phyloP scores from a whole-genome alignment of 92 coral and sea anemone species.

The Phenganax marumi region DNA sequence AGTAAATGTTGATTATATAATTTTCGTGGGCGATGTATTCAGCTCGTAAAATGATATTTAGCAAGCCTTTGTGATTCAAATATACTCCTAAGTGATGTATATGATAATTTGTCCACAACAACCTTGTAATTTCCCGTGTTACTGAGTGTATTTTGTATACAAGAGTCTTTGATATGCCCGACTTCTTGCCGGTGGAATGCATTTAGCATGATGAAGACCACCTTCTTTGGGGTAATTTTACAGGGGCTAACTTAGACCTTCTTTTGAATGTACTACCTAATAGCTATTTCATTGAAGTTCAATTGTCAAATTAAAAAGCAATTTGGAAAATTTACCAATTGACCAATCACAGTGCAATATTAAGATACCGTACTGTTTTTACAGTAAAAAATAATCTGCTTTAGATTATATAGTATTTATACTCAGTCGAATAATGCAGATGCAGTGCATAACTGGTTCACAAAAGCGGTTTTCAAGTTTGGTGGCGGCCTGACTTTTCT shows the following conservation, averaged over 20 bases:
- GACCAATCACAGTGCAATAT: conserved; percentile 9
- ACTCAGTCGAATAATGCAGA: not conserved
- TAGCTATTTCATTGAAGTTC: not conserved
- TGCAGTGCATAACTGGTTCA: too few relatives aligned
- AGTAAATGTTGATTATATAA: not conserved
- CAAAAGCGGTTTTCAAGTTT: too few relatives aligned
- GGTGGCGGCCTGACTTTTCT: too few relatives aligned
- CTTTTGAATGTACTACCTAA: not conserved
- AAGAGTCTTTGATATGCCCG: not conserved
- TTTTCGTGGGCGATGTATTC: conserved; percentile 5
- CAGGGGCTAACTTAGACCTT: not conserved
- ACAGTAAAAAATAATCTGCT: not conserved
- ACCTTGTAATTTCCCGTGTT: not conserved
- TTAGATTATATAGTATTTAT: not conserved
- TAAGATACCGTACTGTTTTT: not conserved
- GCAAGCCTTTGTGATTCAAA: not conserved
- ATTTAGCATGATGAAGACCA: not conserved
- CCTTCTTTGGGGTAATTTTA: not conserved
- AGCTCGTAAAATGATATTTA: not conserved
- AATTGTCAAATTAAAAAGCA: not conserved
- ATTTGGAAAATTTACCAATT: not conserved
- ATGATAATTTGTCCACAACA: conserved; percentile 2
- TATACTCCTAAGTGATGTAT: not conserved
- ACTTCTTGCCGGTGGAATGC: too few relatives aligned
- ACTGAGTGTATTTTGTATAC: not conserved